Base-by-base conservation (phyloP, 2,113 vertebrate species). In the Leiothrix lutea region DNA sequence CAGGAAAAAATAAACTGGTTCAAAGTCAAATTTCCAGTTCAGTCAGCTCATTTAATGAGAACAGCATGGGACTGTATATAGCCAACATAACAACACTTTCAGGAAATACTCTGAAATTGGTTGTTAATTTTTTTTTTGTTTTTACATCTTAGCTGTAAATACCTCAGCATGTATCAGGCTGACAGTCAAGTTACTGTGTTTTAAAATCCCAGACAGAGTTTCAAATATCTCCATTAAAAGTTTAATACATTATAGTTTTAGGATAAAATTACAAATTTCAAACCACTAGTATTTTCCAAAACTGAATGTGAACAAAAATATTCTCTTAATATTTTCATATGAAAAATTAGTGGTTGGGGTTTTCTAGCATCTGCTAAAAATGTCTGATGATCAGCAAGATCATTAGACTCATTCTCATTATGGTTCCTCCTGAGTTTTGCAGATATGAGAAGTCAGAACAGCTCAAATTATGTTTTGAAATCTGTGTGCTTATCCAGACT, bases 261-360 rank as follows among this genome's bases (percentile, higher is more conserved):
- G 51, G 47, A 80, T 36, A 73, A 56, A 73, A 50, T 33, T 0
- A 79, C 42, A 20, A 79, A 86, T 73, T 94, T 38, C 58, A 94
- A 83, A 94, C 88, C 82, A 83, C 60, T 86, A 44, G 13, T 35
- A 62, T 42, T 86, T 94, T 70, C 67, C 45, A 66, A 74, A 85
- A 72, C 13, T 24, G 33, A 93, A 91, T 56, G 58, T 47, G 35
- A 92, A 66, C 25, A 64, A 89, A 86, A 81, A 58, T 21, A 24
- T 74, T 91, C 20, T 71, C 18, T 22, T 35, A 40, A 25, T 56
- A 80, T 85, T 91, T 91, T 82, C 29, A 40, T 66, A 25, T 3
- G 1, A n/a, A 53, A 89, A 79, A 56, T 26, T 11, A 58, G n/a
- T 24, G 12, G 51, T 51, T 48, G 38, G 33, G 11, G 16, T 18